Base-by-base conservation (phyloP, 2,113 vertebrate species). In the Harpagus bidentatus region DNA sequence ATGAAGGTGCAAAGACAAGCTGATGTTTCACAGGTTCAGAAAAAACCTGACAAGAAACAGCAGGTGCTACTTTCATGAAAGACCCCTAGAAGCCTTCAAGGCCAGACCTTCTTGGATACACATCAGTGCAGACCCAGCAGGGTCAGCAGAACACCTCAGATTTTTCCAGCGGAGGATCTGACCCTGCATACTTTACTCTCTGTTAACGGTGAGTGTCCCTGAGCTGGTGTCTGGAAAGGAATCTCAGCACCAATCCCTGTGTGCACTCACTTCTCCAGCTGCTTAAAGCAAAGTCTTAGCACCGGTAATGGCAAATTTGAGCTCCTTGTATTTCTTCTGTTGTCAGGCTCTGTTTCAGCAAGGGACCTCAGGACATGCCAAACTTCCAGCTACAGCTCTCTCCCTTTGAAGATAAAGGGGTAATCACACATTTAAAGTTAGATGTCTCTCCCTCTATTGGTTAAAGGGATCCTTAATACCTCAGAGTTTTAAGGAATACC, bases 321-420 rank as follows among this genome's bases (percentile, higher is more conserved):
- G n/a, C 13, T 74, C 55, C 47, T 80, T 0, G 0, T 56, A 48
- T 65, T 88, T 43, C 36, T 82, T 65, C 34, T 55, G 13, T 16
- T 70, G 45, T 50, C 67, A 70, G 63, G n/a, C 45, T 83, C 53
- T 58, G 2, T 58, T 92, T 84, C 59, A 92, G 53, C 7, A 28
- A 62, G 45, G 32, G 22, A 70, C 43, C n/a, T 90, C 50, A 76
- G 77, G 73, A 61, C 36, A 34, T 43, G 56, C n/a, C 69, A 17
- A 76, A 74, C 47, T 88, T 82, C 38, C 79, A 88, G 66, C 76
- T 77, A 26, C 29, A 83, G 52, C 58, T 69, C 71, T 40, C 66
- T 90, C 52, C 71, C 70, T 86, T 87, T 89, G 91, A 91, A 87
- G 72, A 59, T 71, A 93, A 88, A 65, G 43, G 82, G 66, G 36